Base-by-base conservation (phyloP, 2,797 vertebrate genomes). In the Cyclura pinguis region DNA sequence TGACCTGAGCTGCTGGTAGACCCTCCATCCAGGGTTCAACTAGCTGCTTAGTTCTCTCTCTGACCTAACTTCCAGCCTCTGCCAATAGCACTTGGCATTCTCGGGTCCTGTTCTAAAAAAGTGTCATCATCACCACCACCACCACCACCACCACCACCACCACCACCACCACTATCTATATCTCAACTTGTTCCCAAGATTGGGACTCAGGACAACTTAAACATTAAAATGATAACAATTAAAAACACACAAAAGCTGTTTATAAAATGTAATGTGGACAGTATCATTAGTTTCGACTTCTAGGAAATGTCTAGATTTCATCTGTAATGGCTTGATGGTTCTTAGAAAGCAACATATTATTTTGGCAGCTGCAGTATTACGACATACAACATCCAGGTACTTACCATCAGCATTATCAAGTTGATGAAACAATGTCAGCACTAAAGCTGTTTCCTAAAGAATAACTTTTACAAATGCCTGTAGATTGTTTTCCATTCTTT, bases 401-500 rank as follows among this genome's bases (percentile, higher is more conserved):
- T 47, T 62, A 35, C 76, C 67, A 76, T 72, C 67, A 93, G 12
- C 29, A 89, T 74, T 88, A 38, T 59, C 50, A 86, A 35, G 4
- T 12, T 80, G 73, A 64, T 10, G 42, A 6, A 55, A 87, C 73
- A 72, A 72, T 20, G 2, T 84, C 89, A 86, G 32, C 84, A 89
- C 5, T 55, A 77, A 89, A 57, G 29, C 20, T 85, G 35, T 77
- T 88, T 20, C 69, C 47, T 82, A 89, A 0, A 91, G 27, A 87
- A 64, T 12, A 78, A 92, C 82, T 67, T 6, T 69, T 57, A 29
- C 38, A 20, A 90, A 86, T 24, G 32, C 8, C 6, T 64, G 8
- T 57, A 22, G 55, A 50, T 47, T 74, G 27, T 89, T 77, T 84
- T 76, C 13, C 80, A 52, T 74, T 84, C 16, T n/a, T 64, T 74